phyloP scores from a whole-genome alignment of 2,797 vertebrate species.

The Urophycis tenuis region DNA sequence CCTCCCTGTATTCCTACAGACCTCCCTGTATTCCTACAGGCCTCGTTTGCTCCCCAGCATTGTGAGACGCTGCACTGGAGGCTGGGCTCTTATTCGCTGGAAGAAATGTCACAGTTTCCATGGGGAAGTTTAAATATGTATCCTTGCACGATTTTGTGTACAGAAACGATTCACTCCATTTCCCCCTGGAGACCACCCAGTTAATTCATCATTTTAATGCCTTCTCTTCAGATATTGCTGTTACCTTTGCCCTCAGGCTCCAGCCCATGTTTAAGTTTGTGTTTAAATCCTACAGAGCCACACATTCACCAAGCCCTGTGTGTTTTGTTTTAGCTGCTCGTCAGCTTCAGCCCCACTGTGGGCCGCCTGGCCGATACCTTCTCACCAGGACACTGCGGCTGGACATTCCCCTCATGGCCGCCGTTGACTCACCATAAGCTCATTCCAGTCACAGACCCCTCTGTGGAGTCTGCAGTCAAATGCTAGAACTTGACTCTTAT shows the following conservation, averaged over 20 bases:
- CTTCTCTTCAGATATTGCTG: background rate
- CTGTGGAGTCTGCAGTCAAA: slow-evolving; percentile 51
- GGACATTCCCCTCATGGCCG: background rate
- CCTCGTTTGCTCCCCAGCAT: background rate
- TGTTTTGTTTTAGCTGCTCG: background rate
- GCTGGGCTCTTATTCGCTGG: background rate
- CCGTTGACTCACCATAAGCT: slow-evolving; percentile 20
- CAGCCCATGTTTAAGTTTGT: no score
- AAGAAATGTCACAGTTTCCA: background rate
- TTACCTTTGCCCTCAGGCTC: no score
- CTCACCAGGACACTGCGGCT: background rate
- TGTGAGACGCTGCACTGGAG: background rate
- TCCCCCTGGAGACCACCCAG: background rate
- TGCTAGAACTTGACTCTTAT: slow-evolving; percentile 75
- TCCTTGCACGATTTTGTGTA: background rate
- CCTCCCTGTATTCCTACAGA: background rate
- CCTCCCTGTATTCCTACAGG: background rate
- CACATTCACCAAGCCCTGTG: no score
- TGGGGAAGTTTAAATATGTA: background rate
- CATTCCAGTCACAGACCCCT: slow-evolving; percentile 32
- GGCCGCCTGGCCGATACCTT: background rate
- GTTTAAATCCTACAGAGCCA: background rate
- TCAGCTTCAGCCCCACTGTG: background rate
- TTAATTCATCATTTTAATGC: background rate
- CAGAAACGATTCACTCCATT: background rate